These are phyloP conservation scores for Eurystomus gularis DNA, from an alignment of 2,113 vertebrate species.

Conservation along the genomic window DNA sequence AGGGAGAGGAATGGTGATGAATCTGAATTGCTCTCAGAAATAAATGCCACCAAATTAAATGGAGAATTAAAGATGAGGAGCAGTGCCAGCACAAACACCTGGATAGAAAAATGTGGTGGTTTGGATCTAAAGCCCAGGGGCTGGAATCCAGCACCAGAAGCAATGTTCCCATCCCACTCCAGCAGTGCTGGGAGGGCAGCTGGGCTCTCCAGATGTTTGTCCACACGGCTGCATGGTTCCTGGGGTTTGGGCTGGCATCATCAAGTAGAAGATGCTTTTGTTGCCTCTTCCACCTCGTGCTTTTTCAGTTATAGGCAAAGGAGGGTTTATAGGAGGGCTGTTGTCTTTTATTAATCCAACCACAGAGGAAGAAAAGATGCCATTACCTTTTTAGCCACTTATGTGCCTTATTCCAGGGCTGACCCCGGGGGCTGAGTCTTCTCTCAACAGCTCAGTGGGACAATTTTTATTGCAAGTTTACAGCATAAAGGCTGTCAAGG, in stretches of 20 bases:
- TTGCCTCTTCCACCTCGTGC: not conserved
- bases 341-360: not conserved
- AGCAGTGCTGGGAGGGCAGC: not conserved
- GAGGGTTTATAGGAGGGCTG: not conserved
- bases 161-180: not conserved
- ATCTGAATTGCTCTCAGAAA: not conserved
- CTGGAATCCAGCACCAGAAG: not conserved
- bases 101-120: not conserved
- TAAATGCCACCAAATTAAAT: not conserved
- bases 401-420: not conserved
- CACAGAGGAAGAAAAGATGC: not conserved
- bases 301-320: not conserved
- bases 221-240: accelerated
- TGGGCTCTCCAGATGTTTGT: not conserved
- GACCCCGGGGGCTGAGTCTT: not conserved
- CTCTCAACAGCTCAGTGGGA: not conserved
- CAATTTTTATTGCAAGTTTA: not conserved
- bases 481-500: not conserved
- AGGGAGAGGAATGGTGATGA: not conserved
- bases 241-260: not conserved
- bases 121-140: not conserved
- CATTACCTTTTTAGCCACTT: not conserved
- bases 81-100: not conserved
- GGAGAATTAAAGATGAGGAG: not conserved
- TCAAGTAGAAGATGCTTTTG: not conserved